Evolutionary conservation across 2,797 vertebrate genomes (phyloP), one percentile per base, ranked within the genome.

Genomic region (Phrynocephalus vlangalii): DNA sequence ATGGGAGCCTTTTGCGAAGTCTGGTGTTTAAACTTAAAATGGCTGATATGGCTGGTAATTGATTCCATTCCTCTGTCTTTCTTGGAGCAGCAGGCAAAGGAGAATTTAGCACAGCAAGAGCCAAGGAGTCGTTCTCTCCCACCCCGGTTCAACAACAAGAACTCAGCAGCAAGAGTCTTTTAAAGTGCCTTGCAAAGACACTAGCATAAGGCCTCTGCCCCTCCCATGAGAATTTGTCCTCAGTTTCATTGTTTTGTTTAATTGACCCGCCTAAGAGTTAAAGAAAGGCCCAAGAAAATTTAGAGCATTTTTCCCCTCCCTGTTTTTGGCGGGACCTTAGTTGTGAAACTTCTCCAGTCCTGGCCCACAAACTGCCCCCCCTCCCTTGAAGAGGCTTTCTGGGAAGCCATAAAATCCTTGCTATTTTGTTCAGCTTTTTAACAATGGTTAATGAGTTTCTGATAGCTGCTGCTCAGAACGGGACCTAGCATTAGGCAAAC

Each of bases 31-130:
- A 93, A 91, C 94, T 92, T 90, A 76, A 93, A 95, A 95, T 66
- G 90, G 92, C 94, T 94, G 96, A 94, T 94, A 94, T 88, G 87
- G 92, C 81, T 94, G 94, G 84, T 95, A 96, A 96, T 96, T 96
- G 92, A 93, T 95, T 95, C 96, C 95, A 95, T 93, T 88, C 92
- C 90, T 89, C 92, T 68, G 63, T 95, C 77, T 82, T 91, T 78
- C 87, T 87, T 93, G 83, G 90, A 85, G 88, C 90, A 92, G 86
- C 92, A 93, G 91, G 92, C 93, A 93, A 93, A 91, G 87, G 87
- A 90, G 89, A 89, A 88, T 88, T 88, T 94, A 95, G 91, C 79
- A 60, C 89, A 52, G 90, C 56, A 87, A 89, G 91, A 89, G 88
- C 91, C 91, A 75, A 76, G 85, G 16, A 88, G 86, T 38, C 80